Evolutionary conservation across 2,113 vertebrate genomes (phyloP), one percentile per base, ranked within the genome.

Genomic region (Syngnathus floridae): DNA sequence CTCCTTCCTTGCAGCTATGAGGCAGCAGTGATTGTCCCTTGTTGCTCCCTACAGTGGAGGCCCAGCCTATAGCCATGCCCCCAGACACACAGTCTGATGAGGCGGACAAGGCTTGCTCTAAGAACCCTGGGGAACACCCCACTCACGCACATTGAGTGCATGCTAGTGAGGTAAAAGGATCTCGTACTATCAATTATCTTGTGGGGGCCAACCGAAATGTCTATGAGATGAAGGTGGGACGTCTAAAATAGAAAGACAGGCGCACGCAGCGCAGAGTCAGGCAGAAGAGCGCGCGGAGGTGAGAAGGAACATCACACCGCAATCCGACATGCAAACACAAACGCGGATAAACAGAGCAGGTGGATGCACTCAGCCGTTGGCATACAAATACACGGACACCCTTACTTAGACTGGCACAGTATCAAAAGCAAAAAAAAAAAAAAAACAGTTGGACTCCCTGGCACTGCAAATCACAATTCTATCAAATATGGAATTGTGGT

Each of bases 21-120:
- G 70, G 80, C 79, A 89, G 84, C 76, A 84, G 82, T 76, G 81
- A 86, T 84, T 87, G 88, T 89, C 85, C 85, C 86, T 72, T 69
- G 65, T 81, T 36, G 81, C 83, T 83, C 86, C 88, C 86, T 55
- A 43, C 12, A 71, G 87, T 87, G 82, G 82, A 88, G 86, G 80
- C 86, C 86, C 88, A 87, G 84, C 88, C 88, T 82, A 79, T 73
- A 90, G 88, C 82, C 74, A 87, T 84, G 88, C 89, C 88, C 77
- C 84, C 54, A 90, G 89, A 88, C 77, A 87, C 81, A 62, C 60
- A 87, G 77, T 80, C 82, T 86, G 87, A 88, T 86, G 86, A 89
- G 82, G 86, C 79, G 67, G 77, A 59, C 52, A 54, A 84, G 81
- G 86, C 86, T 86, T 84, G 86, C 76, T 70, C 83, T 66, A 64